Conservation (phyloP, 2,797 vertebrate genomes). For the Selene dorsalis region DNA sequence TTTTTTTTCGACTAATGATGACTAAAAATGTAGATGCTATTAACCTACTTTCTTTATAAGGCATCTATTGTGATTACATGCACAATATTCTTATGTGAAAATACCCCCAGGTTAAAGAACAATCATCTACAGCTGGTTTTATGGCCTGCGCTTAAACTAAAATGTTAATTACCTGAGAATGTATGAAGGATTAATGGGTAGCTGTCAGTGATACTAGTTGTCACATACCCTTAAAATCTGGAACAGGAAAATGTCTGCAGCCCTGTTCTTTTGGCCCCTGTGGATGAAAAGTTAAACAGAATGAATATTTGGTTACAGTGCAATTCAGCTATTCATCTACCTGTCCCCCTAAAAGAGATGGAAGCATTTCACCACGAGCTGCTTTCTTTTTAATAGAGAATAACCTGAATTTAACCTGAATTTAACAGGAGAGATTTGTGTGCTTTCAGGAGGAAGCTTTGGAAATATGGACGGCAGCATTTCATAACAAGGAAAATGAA, state of each 20-base stretch:
- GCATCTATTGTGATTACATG: conserved; percentile 46
- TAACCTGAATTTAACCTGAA: conserved; percentile 20
- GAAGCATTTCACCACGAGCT: conserved; percentile 35
- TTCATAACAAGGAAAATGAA: conserved; percentile 76
- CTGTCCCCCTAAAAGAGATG: conserved; percentile 23
- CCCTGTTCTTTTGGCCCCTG: conserved; percentile 4
- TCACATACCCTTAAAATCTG: conserved; percentile 3
- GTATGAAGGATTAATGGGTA: conserved; percentile 13
- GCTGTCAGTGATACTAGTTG: conserved; percentile 7
- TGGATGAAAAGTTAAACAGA: conserved; percentile 21
- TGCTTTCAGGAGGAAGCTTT: conserved; percentile 51
- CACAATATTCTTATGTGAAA: conserved; percentile 23
- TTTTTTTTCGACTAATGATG: conserved; percentile 49
- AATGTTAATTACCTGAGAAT: conserved; percentile 43
- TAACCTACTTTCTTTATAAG: conserved; percentile 55
- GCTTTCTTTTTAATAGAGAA: conserved; percentile 20
- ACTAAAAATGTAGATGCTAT: conserved; percentile 72
- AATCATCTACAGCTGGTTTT: conserved; percentile 22
- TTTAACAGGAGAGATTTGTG: conserved; percentile 34
- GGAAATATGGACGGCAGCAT: conserved; percentile 56
- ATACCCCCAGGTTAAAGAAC: conserved; percentile 23
- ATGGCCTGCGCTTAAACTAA: conserved; percentile 5
- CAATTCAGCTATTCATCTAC: conserved; percentile 11
- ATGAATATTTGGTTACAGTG: conserved; percentile 20
- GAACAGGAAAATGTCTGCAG: conserved; percentile 13